Evolutionary conservation across 2,113 vertebrate species (phyloP), one percentile per base, ranked within the genome.

Genomic region (Brachionichthys hirsutus): DNA sequence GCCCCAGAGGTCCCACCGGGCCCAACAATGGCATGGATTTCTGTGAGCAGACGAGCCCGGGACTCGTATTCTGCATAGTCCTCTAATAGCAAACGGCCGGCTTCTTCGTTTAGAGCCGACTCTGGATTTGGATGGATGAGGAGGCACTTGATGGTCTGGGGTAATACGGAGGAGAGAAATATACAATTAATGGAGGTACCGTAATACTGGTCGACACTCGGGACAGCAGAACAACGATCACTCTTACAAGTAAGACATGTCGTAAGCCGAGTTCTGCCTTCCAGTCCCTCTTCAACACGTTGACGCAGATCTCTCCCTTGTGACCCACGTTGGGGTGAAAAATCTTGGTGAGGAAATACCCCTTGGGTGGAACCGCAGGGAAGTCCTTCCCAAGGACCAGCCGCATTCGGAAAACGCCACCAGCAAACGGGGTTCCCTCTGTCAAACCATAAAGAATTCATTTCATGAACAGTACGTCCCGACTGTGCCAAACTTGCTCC

Each of bases 291-390:
- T 97, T 96, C 86, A 97, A 83, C 58, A 97, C 93, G 0, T 96
- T 96, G 85, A 96, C 94, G 46, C 94, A 97, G 86, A 97, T 97
- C 82, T 97, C 95, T 9, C 95, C 94, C 6, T 94, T 96, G 86
- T 94, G 90, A 2, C 95, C 93, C 70, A 97, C 94, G 2, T 96
- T 97, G 0, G 94, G 95, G 78, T 97, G 95, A 89, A 96, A 97
- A 85, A 97, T 97, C 91, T 95, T 96, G 72, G 95, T 96, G 75
- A 96, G 87, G 83, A 97, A 97, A 89, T 94, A 97, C 74, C 94
- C 95, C 83, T 95, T 95, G 49, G 95, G 95, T 14, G 95, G 95
- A 58, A 92, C 92, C 17, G 94, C 94, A 24, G 95, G 95, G 82
- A 97, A 97, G 77, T 96, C 95, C 86, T 96, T 97, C 53, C 94